These are phyloP conservation scores for Phyllotreta striolata DNA, from an alignment of 2,888 invertebrate genomes.

Conservation along the genomic window DNA sequence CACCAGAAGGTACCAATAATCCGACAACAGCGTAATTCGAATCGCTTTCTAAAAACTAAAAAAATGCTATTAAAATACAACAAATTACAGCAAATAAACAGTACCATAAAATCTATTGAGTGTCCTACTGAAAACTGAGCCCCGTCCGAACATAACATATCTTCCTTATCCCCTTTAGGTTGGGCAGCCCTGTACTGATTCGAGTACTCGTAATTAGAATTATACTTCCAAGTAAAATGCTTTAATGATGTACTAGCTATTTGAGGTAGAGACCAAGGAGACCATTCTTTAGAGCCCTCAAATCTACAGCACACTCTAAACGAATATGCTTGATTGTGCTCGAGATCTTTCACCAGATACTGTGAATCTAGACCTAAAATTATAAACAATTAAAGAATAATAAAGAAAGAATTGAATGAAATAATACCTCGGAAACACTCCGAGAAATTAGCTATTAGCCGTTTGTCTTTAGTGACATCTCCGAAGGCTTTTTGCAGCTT, in stretches of 20 bases:
- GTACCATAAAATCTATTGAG: conserved; percentile 65
- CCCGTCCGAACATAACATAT: conserved; percentile 61
- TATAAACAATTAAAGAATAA: conserved; percentile 1
- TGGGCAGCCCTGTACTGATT: conserved; percentile 64
- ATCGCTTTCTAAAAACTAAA: conserved; percentile 56
- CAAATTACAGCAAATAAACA: conserved; percentile 8
- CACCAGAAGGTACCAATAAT: conserved; percentile 44
- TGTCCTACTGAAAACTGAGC: conserved; percentile 63
- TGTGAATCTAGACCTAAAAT: conserved; percentile 60
- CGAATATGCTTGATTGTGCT: conserved; percentile 61
- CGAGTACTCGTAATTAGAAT: conserved; percentile 60
- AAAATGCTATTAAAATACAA: conserved; percentile 24
- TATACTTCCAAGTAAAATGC: conserved; percentile 63
- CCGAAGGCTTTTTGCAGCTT: conserved; percentile 61
- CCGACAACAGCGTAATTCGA: conserved; percentile 49
- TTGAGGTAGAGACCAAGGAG: conserved; percentile 65
- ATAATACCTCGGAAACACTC: conserved; percentile 60
- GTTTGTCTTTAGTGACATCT: conserved; percentile 54
- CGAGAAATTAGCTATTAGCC: conserved; percentile 54
- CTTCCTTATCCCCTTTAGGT: conserved; percentile 54
- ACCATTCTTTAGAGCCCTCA: conserved; percentile 60
- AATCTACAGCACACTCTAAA: conserved; percentile 65
- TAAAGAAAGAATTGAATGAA: background rate
- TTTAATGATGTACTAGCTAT: conserved; percentile 61
- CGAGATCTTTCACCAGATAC: conserved; percentile 63